These are phyloP conservation scores for Gallinago stenura DNA, from an alignment of 2,797 vertebrate genomes.

Conservation along the genomic window DNA sequence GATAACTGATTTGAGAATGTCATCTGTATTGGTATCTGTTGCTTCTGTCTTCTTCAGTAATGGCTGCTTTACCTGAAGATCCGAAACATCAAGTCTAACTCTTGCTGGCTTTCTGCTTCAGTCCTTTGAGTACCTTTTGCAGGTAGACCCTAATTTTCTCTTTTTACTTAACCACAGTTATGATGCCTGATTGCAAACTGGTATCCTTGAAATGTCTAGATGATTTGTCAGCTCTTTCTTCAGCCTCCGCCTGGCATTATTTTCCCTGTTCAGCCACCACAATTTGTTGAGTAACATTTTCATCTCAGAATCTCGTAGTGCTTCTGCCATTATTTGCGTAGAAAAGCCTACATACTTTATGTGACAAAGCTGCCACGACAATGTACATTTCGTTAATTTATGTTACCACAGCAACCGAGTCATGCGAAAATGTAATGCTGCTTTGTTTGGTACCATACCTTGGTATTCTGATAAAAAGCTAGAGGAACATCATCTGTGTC, in stretches of 20 bases:
- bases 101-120: background rate
- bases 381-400: constrained; percentile 18
- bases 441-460: constrained; percentile 4
- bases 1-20: background rate
- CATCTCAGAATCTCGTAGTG: background rate
- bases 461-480: constrained; percentile 2
- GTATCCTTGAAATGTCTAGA: background rate
- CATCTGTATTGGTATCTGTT: background rate
- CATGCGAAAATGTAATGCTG: background rate
- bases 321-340: background rate
- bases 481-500: background rate
- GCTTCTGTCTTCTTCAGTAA: background rate
- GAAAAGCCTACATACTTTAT: background rate
- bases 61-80: background rate
- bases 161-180: background rate
- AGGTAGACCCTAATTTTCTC: background rate
- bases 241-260: background rate
- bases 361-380: constrained; percentile 11
- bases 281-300: background rate
- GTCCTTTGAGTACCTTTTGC: background rate
- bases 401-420: constrained; percentile 57
- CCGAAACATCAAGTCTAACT: background rate
- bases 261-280: background rate
- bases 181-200: background rate
- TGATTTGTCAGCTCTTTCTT: background rate